phyloP scores from a whole-genome alignment of 2,888 invertebrate species.

The Anthrax anthrax region DNA sequence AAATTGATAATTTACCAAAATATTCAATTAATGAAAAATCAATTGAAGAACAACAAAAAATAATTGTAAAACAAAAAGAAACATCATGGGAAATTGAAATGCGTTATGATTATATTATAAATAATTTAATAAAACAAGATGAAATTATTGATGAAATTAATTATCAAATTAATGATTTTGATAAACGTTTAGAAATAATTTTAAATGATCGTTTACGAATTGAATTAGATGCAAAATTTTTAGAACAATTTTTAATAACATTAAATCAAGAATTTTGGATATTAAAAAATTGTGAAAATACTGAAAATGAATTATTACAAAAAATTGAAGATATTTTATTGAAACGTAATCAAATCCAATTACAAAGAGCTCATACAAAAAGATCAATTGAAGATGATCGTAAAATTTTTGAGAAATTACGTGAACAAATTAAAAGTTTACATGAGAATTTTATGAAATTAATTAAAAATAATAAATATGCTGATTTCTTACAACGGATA shows the following conservation, averaged over 20 bases:
- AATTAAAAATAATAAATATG: slow-evolving; percentile 58
- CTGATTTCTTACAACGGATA: slow-evolving; percentile 62
- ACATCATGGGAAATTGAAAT: slow-evolving; percentile 18
- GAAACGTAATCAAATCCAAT: neutral
- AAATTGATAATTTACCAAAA: neutral
- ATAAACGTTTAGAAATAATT: slow-evolving; percentile 43
- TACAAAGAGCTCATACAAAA: slow-evolving; percentile 30
- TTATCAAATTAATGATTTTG: slow-evolving; percentile 46
- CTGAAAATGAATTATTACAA: slow-evolving; percentile 48
- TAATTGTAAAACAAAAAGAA: slow-evolving; percentile 1
- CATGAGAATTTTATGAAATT: slow-evolving; percentile 43
- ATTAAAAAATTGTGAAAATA: slow-evolving; percentile 54
- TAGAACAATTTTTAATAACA: slow-evolving; percentile 49
- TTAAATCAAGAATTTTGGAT: slow-evolving; percentile 61
- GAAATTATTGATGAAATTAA: slow-evolving; percentile 45
- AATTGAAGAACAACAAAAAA: neutral
- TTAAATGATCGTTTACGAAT: slow-evolving; percentile 43
- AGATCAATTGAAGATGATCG: slow-evolving; percentile 39
- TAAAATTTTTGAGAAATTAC: slow-evolving; percentile 32
- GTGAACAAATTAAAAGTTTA: slow-evolving; percentile 36
- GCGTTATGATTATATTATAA: slow-evolving; percentile 22
- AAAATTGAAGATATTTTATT: slow-evolving; percentile 33
- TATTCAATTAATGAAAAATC: neutral
- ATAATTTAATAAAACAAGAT: slow-evolving; percentile 51
- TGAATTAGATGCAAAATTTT: slow-evolving; percentile 42